These are phyloP conservation scores for Steinernema hermaphroditum DNA, from an alignment of 2,888 invertebrate species.

Conservation along the genomic window DNA sequence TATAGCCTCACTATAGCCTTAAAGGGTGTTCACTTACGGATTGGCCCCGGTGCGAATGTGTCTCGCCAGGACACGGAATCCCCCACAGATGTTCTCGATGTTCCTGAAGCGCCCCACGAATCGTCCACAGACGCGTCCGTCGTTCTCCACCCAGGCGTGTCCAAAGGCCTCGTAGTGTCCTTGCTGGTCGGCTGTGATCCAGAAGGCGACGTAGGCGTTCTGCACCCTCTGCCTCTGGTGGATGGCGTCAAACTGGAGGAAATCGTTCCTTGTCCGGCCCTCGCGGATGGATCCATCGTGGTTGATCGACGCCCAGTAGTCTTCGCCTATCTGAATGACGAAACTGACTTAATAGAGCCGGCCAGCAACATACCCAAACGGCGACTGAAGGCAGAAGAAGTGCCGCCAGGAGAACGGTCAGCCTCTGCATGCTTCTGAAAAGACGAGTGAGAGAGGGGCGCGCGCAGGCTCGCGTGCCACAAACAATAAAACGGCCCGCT, in stretches of 20 bases:
- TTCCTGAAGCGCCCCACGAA: conserved; percentile 47
- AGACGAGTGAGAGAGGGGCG: neutral
- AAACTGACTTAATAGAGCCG: neutral
- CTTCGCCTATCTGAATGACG: conserved; percentile 45
- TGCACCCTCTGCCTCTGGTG: conserved; percentile 35
- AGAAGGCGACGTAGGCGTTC: conserved; percentile 49
- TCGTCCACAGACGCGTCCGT: conserved; percentile 45
- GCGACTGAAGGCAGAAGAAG: neutral
- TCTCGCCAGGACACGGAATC: conserved; percentile 51
- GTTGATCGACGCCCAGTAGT: conserved; percentile 54
- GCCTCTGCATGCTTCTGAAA: neutral
- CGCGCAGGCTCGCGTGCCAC: neutral
- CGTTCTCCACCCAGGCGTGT: conserved; percentile 38
- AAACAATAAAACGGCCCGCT: conserved; percentile 9
- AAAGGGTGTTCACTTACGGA: conserved; percentile 32
- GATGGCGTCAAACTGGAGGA: conserved; percentile 42
- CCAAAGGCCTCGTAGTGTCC: conserved; percentile 52
- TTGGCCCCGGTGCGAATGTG: conserved; percentile 15
- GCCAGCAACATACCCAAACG: neutral
- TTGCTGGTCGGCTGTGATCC: conserved; percentile 41
- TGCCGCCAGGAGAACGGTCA: neutral
- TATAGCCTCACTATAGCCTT: too few relatives aligned
- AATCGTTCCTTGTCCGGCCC: conserved; percentile 46
- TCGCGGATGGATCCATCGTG: conserved; percentile 48
- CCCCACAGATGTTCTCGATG: conserved; percentile 51